phyloP scores from a whole-genome alignment of 2,888 invertebrate genomes.

The Spisula solida region DNA sequence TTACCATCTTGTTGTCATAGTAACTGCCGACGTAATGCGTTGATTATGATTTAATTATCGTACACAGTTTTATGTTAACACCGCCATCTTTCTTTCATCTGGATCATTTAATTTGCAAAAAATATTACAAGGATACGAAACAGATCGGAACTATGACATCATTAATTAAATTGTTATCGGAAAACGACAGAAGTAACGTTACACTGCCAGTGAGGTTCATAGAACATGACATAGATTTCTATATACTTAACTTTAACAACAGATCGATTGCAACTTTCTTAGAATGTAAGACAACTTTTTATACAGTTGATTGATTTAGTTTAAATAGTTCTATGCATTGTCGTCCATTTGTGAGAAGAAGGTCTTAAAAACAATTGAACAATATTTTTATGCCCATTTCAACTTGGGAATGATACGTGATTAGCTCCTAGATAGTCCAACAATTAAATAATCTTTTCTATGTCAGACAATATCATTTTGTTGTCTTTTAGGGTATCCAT shows the following conservation, averaged over 20 bases:
- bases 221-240: neutral
- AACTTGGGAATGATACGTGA: no score
- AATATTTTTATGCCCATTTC: no score
- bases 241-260: neutral
- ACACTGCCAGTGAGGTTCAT: no score
- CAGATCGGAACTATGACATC: neutral
- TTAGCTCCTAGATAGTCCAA: no score
- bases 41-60: neutral
- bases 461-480: no score
- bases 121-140: neutral
- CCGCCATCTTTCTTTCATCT: neutral
- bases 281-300: neutral
- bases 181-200: neutral
- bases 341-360: no score
- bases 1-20: neutral
- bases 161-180: constrained; percentile 20
- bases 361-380: no score
- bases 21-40: neutral
- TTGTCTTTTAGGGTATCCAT: no score
- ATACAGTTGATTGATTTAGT: neutral
- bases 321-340: no score
- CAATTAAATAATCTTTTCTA: no score
- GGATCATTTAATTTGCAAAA: neutral
- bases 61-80: neutral
- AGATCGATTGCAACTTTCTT: neutral